Conservation (phyloP, 2,888 invertebrate genomes). For the Mycalesis mineus region DNA sequence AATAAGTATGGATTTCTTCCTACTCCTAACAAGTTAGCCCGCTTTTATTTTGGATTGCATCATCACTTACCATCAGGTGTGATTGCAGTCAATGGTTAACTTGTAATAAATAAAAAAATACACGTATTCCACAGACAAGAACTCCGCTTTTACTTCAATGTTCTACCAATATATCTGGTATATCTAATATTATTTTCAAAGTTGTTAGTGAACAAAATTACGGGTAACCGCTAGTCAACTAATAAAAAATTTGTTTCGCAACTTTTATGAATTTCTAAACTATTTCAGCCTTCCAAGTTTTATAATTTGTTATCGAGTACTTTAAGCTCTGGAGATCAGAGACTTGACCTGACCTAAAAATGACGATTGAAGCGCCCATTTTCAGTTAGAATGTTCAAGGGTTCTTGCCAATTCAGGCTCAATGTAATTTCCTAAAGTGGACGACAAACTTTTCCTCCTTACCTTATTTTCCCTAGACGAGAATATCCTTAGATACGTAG, state of each 20-base stretch:
- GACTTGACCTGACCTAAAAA: constrained; percentile 21
- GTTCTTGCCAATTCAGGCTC: constrained; percentile 18
- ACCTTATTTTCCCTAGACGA: background rate
- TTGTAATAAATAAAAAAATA: too few species aligned
- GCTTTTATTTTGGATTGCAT: too few species aligned
- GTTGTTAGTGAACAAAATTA: too few species aligned
- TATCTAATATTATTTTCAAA: too few species aligned
- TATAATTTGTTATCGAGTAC: constrained; percentile 17
- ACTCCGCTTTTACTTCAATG: too few species aligned
- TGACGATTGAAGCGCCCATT: constrained; percentile 10
- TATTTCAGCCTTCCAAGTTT: background rate
- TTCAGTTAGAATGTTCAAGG: constrained; percentile 15
- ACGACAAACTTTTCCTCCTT: background rate
- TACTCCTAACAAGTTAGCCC: too few species aligned
- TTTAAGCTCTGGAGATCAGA: constrained; percentile 10
- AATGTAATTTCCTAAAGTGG: constrained; percentile 13
- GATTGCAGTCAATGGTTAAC: too few species aligned
- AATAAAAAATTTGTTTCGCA: background rate
- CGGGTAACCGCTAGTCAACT: background rate
- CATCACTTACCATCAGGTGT: too few species aligned
- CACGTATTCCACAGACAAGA: too few species aligned
- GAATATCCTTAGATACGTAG: too few species aligned
- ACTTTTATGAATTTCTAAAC: background rate
- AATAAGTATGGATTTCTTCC: too few species aligned
- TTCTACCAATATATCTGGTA: too few species aligned